Evolutionary conservation across 2,888 invertebrate genomes (phyloP), one percentile per base, ranked within the genome.

Genomic region (Orthonychiurus folsomi): DNA sequence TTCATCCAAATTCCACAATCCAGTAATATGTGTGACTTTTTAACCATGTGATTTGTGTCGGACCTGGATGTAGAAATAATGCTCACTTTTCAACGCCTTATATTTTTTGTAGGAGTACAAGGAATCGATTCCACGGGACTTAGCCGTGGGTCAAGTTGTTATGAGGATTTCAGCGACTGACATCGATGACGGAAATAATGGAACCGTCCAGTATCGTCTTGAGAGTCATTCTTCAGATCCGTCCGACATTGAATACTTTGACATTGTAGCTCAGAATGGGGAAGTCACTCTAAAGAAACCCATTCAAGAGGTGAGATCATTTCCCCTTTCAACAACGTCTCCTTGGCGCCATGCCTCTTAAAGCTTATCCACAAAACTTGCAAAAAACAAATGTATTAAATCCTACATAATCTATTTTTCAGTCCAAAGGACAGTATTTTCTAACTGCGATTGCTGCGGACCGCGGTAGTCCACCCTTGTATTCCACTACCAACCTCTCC

Each of bases 111-210:
- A 80, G 85, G 81, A 76, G 74, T 86, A 83, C 77, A 81, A 78
- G 75, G 89, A 89, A 78, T 87, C 87, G 66, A 87, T 92, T 72
- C 88, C 90, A 61, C 87, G 88, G 81, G 91, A 92, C 78, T 81
- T 86, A 73, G 80, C 81, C 64, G 82, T 84, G 65, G 84, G 82
- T 20, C 80, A 83, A 61, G 87, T 88, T 76, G 89, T 93, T 66
- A 89, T 91, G 87, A 82, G 89, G 76, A 88, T 93, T 76, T 91
- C 93, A 64, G 93, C 93, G 20, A 92, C 91, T 28, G 93, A 93
- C 77, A 86, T 90, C 70, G 94, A 95, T 75, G 89, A 92, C 75
- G 91, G 93, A 18, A 85, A 87, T 75, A 96, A 96, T 80, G 91
- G 93, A 63, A 85, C 86, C 73, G 84, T 94, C 15, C 82, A 83